These are phyloP conservation scores for Ctenicera cuprea DNA, from an alignment of 2,888 invertebrate species.

Conservation along the genomic window DNA sequence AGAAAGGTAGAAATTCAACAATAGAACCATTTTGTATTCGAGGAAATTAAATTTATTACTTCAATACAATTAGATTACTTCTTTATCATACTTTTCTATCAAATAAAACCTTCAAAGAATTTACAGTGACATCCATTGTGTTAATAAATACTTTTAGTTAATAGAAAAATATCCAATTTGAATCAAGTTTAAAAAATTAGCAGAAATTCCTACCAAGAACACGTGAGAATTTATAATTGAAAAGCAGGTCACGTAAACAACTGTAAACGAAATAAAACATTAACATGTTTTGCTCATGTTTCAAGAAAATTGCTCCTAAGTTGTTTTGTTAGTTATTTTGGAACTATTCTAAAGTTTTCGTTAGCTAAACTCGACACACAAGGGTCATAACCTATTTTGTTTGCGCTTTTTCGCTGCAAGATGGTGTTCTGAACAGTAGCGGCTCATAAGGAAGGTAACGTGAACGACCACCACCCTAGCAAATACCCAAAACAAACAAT, in stretches of 20 bases:
- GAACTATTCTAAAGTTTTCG: neutral
- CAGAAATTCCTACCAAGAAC: neutral
- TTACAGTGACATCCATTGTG: neutral
- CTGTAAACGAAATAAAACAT: slow-evolving; percentile 16
- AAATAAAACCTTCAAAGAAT: neutral
- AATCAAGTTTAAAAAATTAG: too few species aligned
- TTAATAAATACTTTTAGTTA: neutral
- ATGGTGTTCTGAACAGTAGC: too few species aligned
- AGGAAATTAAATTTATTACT: slow-evolving; percentile 27
- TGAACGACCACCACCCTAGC: too few species aligned
- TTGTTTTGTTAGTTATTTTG: neutral
- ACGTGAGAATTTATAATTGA: slow-evolving; percentile 5
- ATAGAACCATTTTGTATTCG: slow-evolving; percentile 1
- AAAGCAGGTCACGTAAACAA: slow-evolving; percentile 11
- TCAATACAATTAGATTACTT: slow-evolving; percentile 3
- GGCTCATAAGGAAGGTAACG: too few species aligned
- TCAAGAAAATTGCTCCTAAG: neutral
- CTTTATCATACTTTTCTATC: neutral
- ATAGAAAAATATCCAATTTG: too few species aligned
- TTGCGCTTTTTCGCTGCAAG: neutral
- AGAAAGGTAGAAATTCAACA: slow-evolving; percentile 7
- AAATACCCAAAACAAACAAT: too few species aligned
- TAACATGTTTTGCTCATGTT: slow-evolving; percentile 20
- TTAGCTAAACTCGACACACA: neutral
- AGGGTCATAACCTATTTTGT: neutral